phyloP scores from a whole-genome alignment of 2,888 invertebrate genomes.

The Boloria selene region DNA sequence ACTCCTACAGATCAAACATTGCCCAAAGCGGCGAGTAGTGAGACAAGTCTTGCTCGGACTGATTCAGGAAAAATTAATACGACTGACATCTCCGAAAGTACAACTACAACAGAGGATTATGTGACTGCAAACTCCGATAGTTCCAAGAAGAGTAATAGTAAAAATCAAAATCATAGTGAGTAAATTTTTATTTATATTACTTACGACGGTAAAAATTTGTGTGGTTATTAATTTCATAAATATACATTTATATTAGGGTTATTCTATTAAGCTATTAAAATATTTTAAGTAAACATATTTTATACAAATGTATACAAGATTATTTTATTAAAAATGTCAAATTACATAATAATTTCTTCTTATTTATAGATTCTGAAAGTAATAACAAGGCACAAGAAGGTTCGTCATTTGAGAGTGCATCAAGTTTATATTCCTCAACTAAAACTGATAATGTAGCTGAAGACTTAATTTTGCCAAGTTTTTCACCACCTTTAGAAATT shows the following conservation, averaged over 20 bases:
- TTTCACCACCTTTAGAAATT: slow-evolving; percentile 82
- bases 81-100: slow-evolving; percentile 92
- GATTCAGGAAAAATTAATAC: slow-evolving; percentile 88
- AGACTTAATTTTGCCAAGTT: slow-evolving; percentile 84
- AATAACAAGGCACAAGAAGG: slow-evolving; percentile 86
- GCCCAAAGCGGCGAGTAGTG: slow-evolving; percentile 65
- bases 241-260: background rate
- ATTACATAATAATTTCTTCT: background rate
- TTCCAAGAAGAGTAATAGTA: slow-evolving; percentile 84
- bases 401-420: slow-evolving; percentile 94
- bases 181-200: slow-evolving; percentile 31
- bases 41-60: slow-evolving; percentile 83
- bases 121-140: slow-evolving; percentile 92
- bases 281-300: too few species aligned
- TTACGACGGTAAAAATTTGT: background rate
- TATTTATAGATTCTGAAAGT: slow-evolving; percentile 78
- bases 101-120: slow-evolving; percentile 92
- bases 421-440: slow-evolving; percentile 89
- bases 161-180: slow-evolving; percentile 73
- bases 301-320: too few species aligned
- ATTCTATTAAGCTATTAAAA: too few species aligned
- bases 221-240: background rate
- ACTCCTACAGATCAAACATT: slow-evolving; percentile 64
- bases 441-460: slow-evolving; percentile 86
- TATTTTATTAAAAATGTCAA: too few species aligned